Conservation (phyloP, 2,888 invertebrate species). For the Scrobipalpa costella region DNA sequence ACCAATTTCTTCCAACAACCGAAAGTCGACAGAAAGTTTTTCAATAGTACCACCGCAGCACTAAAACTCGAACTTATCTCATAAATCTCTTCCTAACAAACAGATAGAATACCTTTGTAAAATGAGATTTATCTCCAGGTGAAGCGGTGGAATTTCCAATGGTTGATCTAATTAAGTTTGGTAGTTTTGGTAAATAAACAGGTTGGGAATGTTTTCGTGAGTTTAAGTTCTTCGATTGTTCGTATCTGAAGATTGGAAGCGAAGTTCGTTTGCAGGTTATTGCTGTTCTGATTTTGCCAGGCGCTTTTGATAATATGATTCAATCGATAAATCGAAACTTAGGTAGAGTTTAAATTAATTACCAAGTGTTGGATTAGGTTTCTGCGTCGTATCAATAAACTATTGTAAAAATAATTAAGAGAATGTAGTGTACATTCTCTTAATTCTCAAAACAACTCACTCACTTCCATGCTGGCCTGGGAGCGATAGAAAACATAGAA, state of each 20-base stretch:
- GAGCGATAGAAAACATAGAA: no score
- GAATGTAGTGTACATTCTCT: no score
- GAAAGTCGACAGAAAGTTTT: conserved; percentile 9
- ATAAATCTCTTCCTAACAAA: background rate
- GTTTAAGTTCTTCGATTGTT: background rate
- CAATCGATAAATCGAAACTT: background rate
- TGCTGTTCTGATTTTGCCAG: conserved; percentile 4
- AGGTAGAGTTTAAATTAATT: background rate
- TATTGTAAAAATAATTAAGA: no score
- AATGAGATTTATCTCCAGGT: conserved; percentile 1
- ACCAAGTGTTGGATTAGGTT: no score
- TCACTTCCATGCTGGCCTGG: no score
- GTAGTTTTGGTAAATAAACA: conserved; percentile 6
- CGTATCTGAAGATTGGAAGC: conserved; percentile 7
- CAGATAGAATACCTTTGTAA: conserved; percentile 6
- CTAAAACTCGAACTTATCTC: conserved; percentile 11
- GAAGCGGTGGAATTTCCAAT: background rate
- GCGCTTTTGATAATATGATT: conserved; percentile 1
- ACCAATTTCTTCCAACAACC: background rate
- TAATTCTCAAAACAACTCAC: no score
- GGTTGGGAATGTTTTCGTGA: background rate
- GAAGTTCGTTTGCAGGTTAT: conserved; percentile 6
- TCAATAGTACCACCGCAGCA: conserved; percentile 13
- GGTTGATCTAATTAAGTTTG: background rate
- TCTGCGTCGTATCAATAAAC: no score